Evolutionary conservation across 2,797 vertebrate species (phyloP).

Genomic region (Pogonophryne albipinna): DNA sequence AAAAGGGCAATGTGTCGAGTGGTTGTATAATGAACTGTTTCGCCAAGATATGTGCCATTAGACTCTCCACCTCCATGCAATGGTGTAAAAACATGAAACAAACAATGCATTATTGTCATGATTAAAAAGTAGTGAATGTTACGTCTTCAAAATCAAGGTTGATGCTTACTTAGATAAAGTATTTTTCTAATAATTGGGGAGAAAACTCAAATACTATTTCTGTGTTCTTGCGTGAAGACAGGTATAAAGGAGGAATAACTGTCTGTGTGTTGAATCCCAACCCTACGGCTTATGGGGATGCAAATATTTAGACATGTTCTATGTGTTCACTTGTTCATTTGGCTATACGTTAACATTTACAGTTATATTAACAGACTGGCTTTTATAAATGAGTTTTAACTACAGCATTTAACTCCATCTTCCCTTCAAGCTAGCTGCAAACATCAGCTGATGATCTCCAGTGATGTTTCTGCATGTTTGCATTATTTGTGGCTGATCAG

Average conservation of each 20-base stretch:
- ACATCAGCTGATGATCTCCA: conserved; percentile 6
- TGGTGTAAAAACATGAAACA: neutral
- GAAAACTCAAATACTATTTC: neutral
- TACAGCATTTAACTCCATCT: neutral
- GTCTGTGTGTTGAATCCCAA: neutral
- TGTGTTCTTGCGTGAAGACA: neutral
- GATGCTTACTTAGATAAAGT: neutral
- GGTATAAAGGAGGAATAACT: neutral
- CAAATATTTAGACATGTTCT: conserved; percentile 10
- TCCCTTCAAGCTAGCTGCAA: neutral
- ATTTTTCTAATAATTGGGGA: neutral
- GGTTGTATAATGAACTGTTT: conserved; percentile 30
- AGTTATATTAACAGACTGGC: conserved; percentile 8
- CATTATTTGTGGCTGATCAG: conserved; percentile 2
- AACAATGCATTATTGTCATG: conserved; percentile 19
- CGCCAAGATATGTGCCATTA: neutral
- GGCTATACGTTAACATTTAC: conserved; percentile 11
- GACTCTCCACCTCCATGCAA: neutral
- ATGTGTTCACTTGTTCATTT: conserved; percentile 36
- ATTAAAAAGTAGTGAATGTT: conserved; percentile 1
- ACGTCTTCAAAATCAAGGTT: neutral
- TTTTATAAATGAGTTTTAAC: conserved; percentile 8
- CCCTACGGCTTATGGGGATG: conserved; percentile 9
- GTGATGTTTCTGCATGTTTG: conserved; percentile 8
- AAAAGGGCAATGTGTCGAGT: conserved; percentile 46